A percentile compares a stretch with the other conserved stretches of the same genome.
phyloP scores from a whole-genome alignment of 2,888 invertebrate genomes.

The Napeogenes sylphis region DNA sequence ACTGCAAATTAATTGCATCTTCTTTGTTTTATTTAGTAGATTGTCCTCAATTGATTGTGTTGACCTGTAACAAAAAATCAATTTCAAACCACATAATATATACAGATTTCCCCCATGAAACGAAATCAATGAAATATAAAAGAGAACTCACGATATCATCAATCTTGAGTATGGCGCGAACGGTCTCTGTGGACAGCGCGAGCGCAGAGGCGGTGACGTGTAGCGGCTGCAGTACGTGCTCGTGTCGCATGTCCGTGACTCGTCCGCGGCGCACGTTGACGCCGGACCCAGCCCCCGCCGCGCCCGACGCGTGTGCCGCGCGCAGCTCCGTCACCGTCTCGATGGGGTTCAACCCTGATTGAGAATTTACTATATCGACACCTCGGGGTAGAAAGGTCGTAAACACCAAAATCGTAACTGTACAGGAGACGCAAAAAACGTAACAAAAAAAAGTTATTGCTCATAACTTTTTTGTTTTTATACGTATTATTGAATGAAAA shows the following conservation, averaged over 20 bases:
- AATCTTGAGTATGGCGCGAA: conserved; percentile 98
- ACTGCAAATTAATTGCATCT: conserved; percentile 5
- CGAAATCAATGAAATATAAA: not conserved
- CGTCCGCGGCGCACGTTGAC: conserved; percentile 98
- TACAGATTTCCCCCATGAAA: not conserved
- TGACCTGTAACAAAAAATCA: conserved; percentile 65
- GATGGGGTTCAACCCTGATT: conserved; percentile 90
- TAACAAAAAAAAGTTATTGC: too few species aligned
- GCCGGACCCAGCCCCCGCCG: conserved; percentile 84
- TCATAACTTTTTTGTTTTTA: too few species aligned
- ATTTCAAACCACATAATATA: not conserved
- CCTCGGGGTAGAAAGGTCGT: too few species aligned
- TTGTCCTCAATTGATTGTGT: conserved; percentile 65
- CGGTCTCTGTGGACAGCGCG: conserved; percentile 96
- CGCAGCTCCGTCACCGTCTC: conserved; percentile 97
- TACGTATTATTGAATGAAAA: too few species aligned
- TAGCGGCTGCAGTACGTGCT: conserved; percentile 98
- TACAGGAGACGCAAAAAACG: too few species aligned
- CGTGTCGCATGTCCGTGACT: conserved; percentile 97
- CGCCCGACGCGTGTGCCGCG: conserved; percentile 89
- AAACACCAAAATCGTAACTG: too few species aligned
- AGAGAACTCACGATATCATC: conserved; percentile 94
- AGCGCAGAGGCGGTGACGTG: conserved; percentile 96
- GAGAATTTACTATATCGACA: not conserved
- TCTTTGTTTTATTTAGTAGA: conserved; percentile 11